Base-by-base conservation (phyloP, 2,797 vertebrate species). In the Clarias laeviceps region DNA sequence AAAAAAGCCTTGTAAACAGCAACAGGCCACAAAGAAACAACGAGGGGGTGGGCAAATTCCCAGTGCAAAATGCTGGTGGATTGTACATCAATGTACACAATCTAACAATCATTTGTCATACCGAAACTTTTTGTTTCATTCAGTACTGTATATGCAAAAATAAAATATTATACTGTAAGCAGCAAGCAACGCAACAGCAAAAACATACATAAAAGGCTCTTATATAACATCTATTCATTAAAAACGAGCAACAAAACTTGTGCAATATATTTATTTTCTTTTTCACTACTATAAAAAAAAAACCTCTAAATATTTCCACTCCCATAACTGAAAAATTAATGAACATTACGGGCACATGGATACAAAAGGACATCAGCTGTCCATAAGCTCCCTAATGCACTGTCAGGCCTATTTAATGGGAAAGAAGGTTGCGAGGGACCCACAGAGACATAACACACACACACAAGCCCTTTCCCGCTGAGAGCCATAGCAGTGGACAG, bases 301-400 rank as follows among this genome's bases (percentile, higher is more conserved):
- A 32, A 8, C 57, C 73, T 1, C 0, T 61, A 62, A 61, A 79
- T 40, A 37, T 79, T 80, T 1, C 14, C 32, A 62, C 62, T 80
- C 61, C 88, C 88, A 86, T 93, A 91, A 92, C 91, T 90, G 90
- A 92, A 90, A 92, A 95, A 94, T 93, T 92, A 86, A 91, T 86
- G 90, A 94, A 93, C 93, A 94, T 88, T 92, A 93, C 90, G 91
- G 91, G 91, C 92, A 93, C 88, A 90, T 91, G 91, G 94, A 91
- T 93, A 92, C 81, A 81, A 83, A 86, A 88, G 87, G 86, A 93
- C 85, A 84, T 90, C 92, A 94, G 93, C 91, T 92, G 91, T 90
- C 91, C 88, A 83, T 90, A 92, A 94, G 93, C 91, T 91, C 91
- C 90, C 91, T 90, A 90, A 91, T 84, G 90, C 88, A 81, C 89